Conservation (phyloP, 2,888 invertebrate genomes). For the Meteorus colon region DNA sequence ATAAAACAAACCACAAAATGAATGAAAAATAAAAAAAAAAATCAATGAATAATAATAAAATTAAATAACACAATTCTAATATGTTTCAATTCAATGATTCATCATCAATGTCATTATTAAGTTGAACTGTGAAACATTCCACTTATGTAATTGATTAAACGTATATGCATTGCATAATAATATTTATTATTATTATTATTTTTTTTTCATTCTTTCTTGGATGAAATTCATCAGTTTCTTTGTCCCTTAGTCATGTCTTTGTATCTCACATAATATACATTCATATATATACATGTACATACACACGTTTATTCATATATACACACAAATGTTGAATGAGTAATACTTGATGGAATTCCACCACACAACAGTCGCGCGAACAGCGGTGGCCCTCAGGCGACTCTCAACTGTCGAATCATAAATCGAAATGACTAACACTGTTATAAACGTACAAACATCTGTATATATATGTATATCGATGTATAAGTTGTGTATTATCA, state of each 20-base stretch:
- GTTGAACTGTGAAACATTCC: not conserved
- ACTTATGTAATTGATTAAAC: slow-evolving; percentile 1
- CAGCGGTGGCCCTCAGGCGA: no score
- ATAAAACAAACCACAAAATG: no score
- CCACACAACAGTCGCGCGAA: slow-evolving; percentile 12
- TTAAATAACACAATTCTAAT: not conserved
- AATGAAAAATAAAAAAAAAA: not conserved
- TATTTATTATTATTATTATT: not conserved
- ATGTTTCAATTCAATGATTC: slow-evolving; percentile 7
- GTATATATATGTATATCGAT: not conserved
- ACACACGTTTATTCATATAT: not conserved
- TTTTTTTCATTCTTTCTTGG: not conserved
- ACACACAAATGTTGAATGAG: not conserved
- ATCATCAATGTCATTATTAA: slow-evolving; percentile 4
- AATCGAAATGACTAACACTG: slow-evolving; percentile 19
- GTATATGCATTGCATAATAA: slow-evolving; percentile 5
- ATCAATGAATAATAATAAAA: not conserved
- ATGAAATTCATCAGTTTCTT: slow-evolving; percentile 18
- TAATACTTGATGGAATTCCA: slow-evolving; percentile 18
- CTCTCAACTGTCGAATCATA: no score
- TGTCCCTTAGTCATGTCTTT: slow-evolving; percentile 19
- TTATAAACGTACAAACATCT: not conserved
- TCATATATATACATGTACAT: not conserved
- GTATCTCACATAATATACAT: not conserved
- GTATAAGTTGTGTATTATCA: no score